Evolutionary conservation across 2,113 vertebrate species (phyloP), one percentile per base, ranked within the genome.

Genomic region (Phoenicopterus ruber): DNA sequence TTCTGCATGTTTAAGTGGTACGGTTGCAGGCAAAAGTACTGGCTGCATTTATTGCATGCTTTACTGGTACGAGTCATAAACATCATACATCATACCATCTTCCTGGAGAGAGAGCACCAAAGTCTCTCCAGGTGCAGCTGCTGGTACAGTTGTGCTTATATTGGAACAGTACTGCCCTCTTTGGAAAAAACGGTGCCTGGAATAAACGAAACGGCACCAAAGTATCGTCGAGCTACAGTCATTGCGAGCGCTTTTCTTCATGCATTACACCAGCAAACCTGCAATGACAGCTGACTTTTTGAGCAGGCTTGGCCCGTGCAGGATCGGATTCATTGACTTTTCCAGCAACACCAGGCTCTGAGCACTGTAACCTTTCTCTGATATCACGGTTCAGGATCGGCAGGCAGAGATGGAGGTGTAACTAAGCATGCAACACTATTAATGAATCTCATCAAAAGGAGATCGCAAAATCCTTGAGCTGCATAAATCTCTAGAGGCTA

Each of bases 381-480:
- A 13, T 38, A 67, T 7, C 50, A n/a, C 1, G 3, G 44, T 40
- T 96, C 52, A 59, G 76, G 86, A 86, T 20, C 7, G 2, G 34
- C 57, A 90, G 82, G 59, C 66, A 71, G 76, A 67, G 52, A n/a
- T 31, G 42, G 61, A 88, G 57, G 71, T 82, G 38, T 79, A 84
- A 78, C 63, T 81, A 78, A 80, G 71, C 38, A 34, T n/a, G 47
- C 4, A 7, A 59, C 7, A 10, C 26, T 78, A 42, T 78, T 92
- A 94, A 93, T 67, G 80, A 86, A 67, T 61, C 67, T 74, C 82
- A 96, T 90, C 86, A 61, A 88, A 91, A 88, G 79, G 34, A 95
- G 25, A 93, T 76, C 69, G 81, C 88, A 94, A 96, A 94, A 86
- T 82, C 77, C 61, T 83, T 67, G 63, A 86, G 83, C 29, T 91